Percentiles rank a stretch among this genome's conserved stretches.
Evolutionary conservation across 1,140 invertebrate species (phyloP).

Genomic region (Forficula auricularia): DNA sequence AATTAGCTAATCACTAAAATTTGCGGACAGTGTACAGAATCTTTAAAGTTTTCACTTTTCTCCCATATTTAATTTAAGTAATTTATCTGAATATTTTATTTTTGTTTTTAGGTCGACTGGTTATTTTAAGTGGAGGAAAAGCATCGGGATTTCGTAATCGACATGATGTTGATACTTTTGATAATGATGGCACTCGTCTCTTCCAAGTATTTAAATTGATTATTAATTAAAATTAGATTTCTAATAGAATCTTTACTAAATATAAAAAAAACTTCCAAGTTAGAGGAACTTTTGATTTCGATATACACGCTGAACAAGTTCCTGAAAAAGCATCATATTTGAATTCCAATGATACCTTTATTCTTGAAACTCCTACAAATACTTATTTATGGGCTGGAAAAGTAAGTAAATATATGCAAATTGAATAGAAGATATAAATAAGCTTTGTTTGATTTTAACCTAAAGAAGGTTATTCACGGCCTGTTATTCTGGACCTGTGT

Average conservation of each 20-base stretch:
- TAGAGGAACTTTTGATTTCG: constrained; percentile 35
- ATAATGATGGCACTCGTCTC: constrained; percentile 38
- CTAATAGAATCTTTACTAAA: too few relatives aligned
- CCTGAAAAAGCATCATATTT: constrained; percentile 36
- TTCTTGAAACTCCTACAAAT: constrained; percentile 36
- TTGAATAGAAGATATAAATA: too few relatives aligned
- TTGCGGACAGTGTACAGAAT: too few relatives aligned
- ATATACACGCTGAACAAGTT: constrained; percentile 46
- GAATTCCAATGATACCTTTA: constrained; percentile 52
- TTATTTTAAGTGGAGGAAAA: constrained; percentile 41
- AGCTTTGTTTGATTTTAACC: too few relatives aligned
- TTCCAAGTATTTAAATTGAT: constrained; percentile 32
- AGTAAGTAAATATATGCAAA: too few relatives aligned
- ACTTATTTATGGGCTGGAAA: constrained; percentile 52
- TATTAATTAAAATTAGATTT: too few relatives aligned
- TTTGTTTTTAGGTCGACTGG: constrained; percentile 33
- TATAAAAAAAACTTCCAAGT: constrained; percentile 19
- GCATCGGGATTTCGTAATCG: constrained; percentile 38
- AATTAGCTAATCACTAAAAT: too few relatives aligned
- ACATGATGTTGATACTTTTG: constrained; percentile 38
- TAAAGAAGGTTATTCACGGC: too few relatives aligned
- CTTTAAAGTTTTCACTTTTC: too few relatives aligned
- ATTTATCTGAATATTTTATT: too few relatives aligned
- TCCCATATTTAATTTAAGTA: too few relatives aligned
- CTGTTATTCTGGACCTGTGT: too few relatives aligned